Conservation (phyloP, 35 echinoderm and acorn worm genomes). For the Lytechinus variegatus region DNA sequence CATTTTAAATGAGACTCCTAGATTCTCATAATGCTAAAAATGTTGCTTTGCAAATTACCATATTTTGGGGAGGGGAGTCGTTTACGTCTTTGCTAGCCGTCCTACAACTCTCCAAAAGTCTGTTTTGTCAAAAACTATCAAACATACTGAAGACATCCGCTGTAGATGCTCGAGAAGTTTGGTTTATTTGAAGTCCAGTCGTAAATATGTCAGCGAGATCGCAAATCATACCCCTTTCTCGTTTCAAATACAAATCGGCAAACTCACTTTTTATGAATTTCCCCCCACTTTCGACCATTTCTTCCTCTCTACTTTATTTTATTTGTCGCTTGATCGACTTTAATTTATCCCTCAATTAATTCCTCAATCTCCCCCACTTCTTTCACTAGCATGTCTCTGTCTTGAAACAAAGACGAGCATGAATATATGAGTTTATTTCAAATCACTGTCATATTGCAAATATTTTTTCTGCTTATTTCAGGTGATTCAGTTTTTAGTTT, state of each 20-base stretch:
- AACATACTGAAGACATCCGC: neutral
- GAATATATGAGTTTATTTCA: too few species aligned
- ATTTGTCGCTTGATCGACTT: neutral
- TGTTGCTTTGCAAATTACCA: too few species aligned
- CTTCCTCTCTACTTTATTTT: neutral
- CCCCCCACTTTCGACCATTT: neutral
- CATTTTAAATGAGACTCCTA: too few species aligned
- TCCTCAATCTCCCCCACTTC: too few species aligned
- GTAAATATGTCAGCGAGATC: constrained; percentile 1
- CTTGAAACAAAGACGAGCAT: too few species aligned
- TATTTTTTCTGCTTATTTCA: too few species aligned
- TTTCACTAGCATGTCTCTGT: too few species aligned
- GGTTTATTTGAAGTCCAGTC: neutral
- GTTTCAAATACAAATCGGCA: neutral
- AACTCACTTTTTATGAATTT: neutral
- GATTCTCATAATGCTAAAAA: too few species aligned
- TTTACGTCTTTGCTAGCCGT: too few species aligned
- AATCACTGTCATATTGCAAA: too few species aligned
- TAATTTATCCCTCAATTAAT: neutral
- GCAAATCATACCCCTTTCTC: neutral
- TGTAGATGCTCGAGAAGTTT: neutral
- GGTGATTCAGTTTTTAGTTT: too few species aligned
- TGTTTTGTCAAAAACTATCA: neutral
- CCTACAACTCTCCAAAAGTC: neutral
- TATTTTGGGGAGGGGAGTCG: too few species aligned